Conservation (phyloP, 2,888 invertebrate genomes). For the Calliopum simillimum region DNA sequence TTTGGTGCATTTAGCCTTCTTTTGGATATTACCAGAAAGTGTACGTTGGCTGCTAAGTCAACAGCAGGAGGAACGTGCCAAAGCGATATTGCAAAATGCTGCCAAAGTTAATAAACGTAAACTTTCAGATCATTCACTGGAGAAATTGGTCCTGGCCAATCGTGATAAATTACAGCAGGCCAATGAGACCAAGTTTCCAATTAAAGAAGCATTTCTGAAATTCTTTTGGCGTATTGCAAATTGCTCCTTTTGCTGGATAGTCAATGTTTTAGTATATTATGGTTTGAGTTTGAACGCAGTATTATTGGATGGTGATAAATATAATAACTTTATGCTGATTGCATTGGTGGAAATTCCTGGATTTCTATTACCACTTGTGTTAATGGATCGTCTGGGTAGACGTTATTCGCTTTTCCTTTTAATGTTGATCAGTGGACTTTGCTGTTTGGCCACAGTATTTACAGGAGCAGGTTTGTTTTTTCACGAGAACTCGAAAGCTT, state of each 20-base stretch:
- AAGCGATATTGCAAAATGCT: constrained; percentile 72
- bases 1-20: constrained; percentile 75
- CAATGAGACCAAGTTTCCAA: constrained; percentile 58
- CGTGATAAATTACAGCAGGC: constrained; percentile 55
- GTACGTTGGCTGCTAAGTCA: constrained; percentile 80
- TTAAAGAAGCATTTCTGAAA: constrained; percentile 59
- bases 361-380: constrained; percentile 73
- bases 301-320: constrained; percentile 78
- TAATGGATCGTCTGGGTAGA: constrained; percentile 75
- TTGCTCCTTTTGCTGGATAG: constrained; percentile 84
- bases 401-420: constrained; percentile 73
- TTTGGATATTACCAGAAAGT: constrained; percentile 79
- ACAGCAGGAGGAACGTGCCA: constrained; percentile 71
- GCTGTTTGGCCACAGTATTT: constrained; percentile 62
- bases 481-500: background rate
- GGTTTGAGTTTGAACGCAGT: constrained; percentile 84
- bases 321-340: constrained; percentile 77
- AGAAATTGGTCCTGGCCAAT: constrained; percentile 57
- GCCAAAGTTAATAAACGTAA: constrained; percentile 74
- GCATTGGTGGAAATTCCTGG: constrained; percentile 78
- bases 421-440: constrained; percentile 73
- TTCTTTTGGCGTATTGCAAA: constrained; percentile 67
- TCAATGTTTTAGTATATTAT: constrained; percentile 83
- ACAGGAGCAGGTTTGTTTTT: constrained; percentile 44
- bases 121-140: constrained; percentile 70